Base-by-base conservation (phyloP, 2,888 invertebrate species). In the Dichetophora obliterata region DNA sequence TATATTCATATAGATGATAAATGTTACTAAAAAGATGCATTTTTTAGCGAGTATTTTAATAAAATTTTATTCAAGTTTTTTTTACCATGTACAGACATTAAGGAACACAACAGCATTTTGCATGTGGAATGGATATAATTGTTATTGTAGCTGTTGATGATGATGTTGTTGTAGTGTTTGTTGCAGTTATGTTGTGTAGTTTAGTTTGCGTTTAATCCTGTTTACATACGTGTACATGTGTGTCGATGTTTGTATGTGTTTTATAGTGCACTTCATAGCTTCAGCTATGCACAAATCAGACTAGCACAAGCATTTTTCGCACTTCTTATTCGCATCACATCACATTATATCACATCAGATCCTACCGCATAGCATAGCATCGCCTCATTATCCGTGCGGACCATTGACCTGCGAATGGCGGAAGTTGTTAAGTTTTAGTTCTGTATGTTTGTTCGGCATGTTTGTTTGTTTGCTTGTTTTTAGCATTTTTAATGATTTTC, bases 401-500 rank as follows among this genome's bases (percentile, higher is more conserved):
- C 69, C 69, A 69, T 52, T 69, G 69, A 69, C 52, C 27, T 69
- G 27, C 50, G 31, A 52, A 34, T 65, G 37, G 63, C 63, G 63
- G 63, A 65, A 65, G 63, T 65, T 65, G 37, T 65, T 65, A 63
- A 24, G 63, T 63, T 22, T 63, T 63, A 27, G 27, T 54, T 19
- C n/a, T 54, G 54, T 63, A 27, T 63, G 57, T 57, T 57, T 59
- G 27, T 54, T 11, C n/a, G 6, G 54, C 31, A 27, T 63, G 57
- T 57, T 59, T 59, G 57, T 57, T 59, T 59, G 59, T 59, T 24
- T 59, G 59, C 59, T 43, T 43, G 11, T 59, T 57, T 71, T 59
- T 54, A 71, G 71, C 71, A 71, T 71, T 71, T 71, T 71, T 71
- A 71, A 71, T 71, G 71, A 71, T 71, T 71, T 59, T 34, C 71